Evolutionary conservation across 92 coral and sea anemone species (phyloP), one percentile per base, ranked within the genome.

Genomic region (Siderastrea siderea): DNA sequence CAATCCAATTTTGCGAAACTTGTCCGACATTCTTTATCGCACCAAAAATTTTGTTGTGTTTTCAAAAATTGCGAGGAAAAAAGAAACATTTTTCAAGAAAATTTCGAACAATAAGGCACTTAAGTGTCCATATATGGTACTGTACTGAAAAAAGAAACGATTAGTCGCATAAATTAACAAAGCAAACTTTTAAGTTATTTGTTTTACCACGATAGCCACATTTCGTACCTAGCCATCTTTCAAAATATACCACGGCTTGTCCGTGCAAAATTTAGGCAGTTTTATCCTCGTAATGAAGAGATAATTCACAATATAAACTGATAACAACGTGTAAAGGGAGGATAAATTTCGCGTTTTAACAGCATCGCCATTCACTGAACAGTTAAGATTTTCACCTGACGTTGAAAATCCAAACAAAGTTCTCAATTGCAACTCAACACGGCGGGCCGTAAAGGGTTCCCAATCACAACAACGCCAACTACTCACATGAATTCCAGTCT

Each of bases 401-500:
- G 5, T 54, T 19, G 50, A 57, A 73, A 73, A 46, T 52, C 53
- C 26, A 3, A 47, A 48, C 16, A 14, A 1, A 4, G 44, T 70
- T 52, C 78, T 19, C 62, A 13, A 61, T 13, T 15, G 7, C 8
- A 6, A 62, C 1, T 3, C 11, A 48, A 38, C 83, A 47, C 19
- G 14, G 13, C 10, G 7, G 68, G 13, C 45, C 6, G 15, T 51
- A 9, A 74, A 2, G 5, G n/a, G 9, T 7, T n/a, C n/a, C 38
- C 60, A 51, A n/a, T 51, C 55, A 53, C 9, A 51, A 13, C 63
- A 51, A 55, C 16, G 17, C 48, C 2, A 15, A 61, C 47, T 19
- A 5, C 58, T 13, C 19, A 60, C 47, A 84, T 84, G 87, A 84
- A 49, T 59, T 14, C 62, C 62, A 73, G 44, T 62, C 44, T 49